phyloP scores from a whole-genome alignment of 2,113 vertebrate species.

The Neotoma lepida region DNA sequence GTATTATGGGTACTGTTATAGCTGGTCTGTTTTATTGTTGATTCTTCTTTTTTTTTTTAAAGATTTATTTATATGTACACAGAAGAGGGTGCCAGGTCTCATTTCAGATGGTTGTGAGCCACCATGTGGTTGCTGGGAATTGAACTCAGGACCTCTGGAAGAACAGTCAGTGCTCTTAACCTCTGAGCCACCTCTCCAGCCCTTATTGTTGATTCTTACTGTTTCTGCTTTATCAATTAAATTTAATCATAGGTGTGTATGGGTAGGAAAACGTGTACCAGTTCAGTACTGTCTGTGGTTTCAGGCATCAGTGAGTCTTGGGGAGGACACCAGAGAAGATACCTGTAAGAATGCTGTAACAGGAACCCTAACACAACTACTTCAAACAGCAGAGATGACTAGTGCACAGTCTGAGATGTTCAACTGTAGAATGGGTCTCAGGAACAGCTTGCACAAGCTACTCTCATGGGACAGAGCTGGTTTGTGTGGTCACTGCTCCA shows the following conservation, averaged over 20 bases:
- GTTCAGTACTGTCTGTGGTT: neutral
- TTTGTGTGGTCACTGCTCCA: neutral
- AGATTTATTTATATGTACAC: too few relatives aligned
- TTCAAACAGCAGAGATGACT: neutral
- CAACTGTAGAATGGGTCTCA: neutral
- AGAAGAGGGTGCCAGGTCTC: too few relatives aligned
- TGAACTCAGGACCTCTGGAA: too few relatives aligned
- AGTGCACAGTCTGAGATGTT: neutral
- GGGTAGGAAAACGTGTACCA: neutral
- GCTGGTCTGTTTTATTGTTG: neutral
- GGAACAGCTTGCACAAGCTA: neutral
- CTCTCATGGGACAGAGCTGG: neutral
- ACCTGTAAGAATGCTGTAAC: too few relatives aligned
- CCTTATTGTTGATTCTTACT: too few relatives aligned
- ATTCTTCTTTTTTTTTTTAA: too few relatives aligned
- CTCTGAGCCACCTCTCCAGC: too few relatives aligned
- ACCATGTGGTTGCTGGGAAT: too few relatives aligned
- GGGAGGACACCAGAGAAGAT: neutral
- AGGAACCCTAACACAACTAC: neutral
- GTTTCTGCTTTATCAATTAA: neutral
- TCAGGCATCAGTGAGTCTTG: neutral
- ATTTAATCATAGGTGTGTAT: neutral
- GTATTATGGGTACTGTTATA: neutral
- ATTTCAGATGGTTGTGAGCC: too few relatives aligned
- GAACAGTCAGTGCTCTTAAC: too few relatives aligned